These are phyloP conservation scores for Eupithecia vulgata DNA, from an alignment of 2,888 invertebrate genomes.

Conservation along the genomic window DNA sequence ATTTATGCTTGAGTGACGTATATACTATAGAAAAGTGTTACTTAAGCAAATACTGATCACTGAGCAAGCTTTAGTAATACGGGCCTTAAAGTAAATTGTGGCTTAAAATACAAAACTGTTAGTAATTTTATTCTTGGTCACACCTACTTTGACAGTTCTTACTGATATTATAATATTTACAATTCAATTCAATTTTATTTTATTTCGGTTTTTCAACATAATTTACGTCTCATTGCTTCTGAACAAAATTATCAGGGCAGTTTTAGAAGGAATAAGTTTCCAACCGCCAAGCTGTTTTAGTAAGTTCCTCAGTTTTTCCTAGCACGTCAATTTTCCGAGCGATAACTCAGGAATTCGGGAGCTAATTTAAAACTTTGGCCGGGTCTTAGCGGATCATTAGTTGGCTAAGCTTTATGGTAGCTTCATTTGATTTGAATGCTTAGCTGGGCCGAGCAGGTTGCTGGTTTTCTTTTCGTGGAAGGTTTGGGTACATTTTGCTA, in stretches of 20 bases:
- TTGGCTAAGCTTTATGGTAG: slow-evolving; percentile 23
- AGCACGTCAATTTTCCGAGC: slow-evolving; percentile 62
- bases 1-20: no score
- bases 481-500: background rate
- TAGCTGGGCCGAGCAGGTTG: background rate
- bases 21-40: no score
- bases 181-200: no score
- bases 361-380: slow-evolving; percentile 65
- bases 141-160: background rate
- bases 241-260: background rate
- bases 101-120: no score
- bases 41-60: no score
- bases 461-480: background rate
- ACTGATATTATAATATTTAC: no score
- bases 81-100: no score
- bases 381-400: slow-evolving; percentile 54
- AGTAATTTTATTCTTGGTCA: background rate
- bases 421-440: slow-evolving; percentile 22
- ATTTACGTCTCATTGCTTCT: background rate
- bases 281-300: slow-evolving; percentile 4
- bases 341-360: slow-evolving; percentile 61
- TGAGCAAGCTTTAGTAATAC: no score
- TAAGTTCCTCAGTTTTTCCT: slow-evolving; percentile 46
- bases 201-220: no score
- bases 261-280: background rate